phyloP scores from a whole-genome alignment of 2,797 vertebrate species.

The Clangula hyemalis region DNA sequence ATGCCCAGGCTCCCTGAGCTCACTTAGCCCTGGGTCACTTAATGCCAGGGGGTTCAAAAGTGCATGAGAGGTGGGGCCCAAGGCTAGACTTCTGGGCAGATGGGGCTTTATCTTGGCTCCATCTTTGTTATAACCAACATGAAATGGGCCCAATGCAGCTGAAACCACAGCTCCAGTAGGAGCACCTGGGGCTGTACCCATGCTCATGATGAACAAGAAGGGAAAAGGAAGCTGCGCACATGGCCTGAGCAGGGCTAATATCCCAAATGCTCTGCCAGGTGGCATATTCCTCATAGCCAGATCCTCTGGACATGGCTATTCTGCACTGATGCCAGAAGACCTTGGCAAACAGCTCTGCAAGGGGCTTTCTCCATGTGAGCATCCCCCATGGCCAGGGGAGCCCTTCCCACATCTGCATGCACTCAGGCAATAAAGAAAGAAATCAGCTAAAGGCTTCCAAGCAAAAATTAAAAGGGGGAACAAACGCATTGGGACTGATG shows the following conservation, averaged over 20 bases:
- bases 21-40: not conserved
- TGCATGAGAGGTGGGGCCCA: not conserved
- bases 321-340: not conserved
- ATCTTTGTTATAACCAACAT: rapidly evolving
- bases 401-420: rapidly evolving
- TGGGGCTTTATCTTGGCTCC: rapidly evolving
- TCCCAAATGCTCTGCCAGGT: not conserved
- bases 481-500: rapidly evolving
- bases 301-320: not conserved
- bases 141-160: not conserved
- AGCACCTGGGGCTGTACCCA: not conserved
- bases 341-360: rapidly evolving
- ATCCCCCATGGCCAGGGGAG: not conserved
- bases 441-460: not conserved
- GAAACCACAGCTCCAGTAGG: rapidly evolving
- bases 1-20: not conserved
- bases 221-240: rapidly evolving
- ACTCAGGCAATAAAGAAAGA: rapidly evolving
- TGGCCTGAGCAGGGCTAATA: not conserved
- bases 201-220: rapidly evolving
- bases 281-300: not conserved
- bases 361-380: not conserved
- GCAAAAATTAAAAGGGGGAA: rapidly evolving
- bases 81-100: not conserved
- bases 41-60: not conserved